Percentiles rank a stretch among this genome's conserved stretches.
These are phyloP conservation scores for Nemotelus pantherinus DNA, from an alignment of 2,888 invertebrate genomes.

Conservation along the genomic window DNA sequence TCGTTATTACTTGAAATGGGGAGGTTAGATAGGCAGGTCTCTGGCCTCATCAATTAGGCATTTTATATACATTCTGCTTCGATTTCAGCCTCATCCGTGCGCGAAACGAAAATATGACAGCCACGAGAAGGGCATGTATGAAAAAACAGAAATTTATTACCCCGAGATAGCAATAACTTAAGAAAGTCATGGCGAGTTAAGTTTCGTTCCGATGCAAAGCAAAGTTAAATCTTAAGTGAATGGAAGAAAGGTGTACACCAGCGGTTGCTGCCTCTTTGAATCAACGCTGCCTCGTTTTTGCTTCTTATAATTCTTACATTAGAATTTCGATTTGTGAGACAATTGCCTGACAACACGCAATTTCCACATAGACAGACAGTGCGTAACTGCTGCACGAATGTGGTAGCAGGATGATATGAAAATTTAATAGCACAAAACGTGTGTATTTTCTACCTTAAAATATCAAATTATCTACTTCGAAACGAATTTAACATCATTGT, in stretches of 20 bases:
- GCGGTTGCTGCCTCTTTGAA: background rate
- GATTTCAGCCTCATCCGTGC: background rate
- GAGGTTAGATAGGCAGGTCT: constrained; percentile 26
- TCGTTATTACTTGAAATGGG: background rate
- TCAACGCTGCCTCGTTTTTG: background rate
- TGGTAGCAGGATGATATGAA: no score
- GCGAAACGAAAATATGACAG: constrained; percentile 27
- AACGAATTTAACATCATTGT: no score
- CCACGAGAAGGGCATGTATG: constrained; percentile 25
- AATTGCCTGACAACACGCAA: constrained; percentile 13
- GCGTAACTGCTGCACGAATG: no score
- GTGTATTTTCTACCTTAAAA: no score
- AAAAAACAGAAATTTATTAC: constrained; percentile 43
- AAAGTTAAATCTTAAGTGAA: background rate
- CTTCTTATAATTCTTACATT: background rate
- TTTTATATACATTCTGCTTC: constrained; percentile 23
- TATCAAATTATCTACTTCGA: no score
- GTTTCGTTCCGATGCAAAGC: background rate
- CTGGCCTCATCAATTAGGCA: constrained; percentile 35
- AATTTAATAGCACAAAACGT: no score
- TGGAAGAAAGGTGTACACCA: background rate
- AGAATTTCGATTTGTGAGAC: constrained; percentile 13
- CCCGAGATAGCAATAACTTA: constrained; percentile 41
- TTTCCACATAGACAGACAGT: background rate
- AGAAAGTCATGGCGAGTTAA: constrained; percentile 28